These are phyloP conservation scores for Zelleria hepariella DNA, from an alignment of 2,888 invertebrate species.

Conservation along the genomic window DNA sequence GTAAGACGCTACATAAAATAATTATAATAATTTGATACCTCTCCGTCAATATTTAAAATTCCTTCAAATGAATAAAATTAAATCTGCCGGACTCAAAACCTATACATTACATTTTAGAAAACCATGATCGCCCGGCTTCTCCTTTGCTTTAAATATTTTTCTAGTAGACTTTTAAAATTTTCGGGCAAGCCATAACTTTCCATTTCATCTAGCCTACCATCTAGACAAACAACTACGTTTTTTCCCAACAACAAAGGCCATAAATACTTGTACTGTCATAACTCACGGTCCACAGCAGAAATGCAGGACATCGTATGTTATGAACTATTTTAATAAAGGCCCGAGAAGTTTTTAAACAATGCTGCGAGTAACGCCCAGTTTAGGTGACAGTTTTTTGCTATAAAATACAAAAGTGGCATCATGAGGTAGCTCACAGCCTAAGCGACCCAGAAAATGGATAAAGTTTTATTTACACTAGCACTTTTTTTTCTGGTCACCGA, in stretches of 20 bases:
- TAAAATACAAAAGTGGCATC: too few species aligned
- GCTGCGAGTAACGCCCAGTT: not conserved
- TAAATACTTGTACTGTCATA: conserved; percentile 1
- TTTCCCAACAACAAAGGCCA: not conserved
- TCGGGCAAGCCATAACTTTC: not conserved
- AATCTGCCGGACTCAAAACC: not conserved
- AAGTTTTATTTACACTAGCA: too few species aligned
- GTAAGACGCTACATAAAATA: too few species aligned
- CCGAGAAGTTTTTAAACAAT: not conserved
- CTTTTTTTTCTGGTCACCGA: too few species aligned
- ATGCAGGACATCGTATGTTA: not conserved
- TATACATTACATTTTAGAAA: too few species aligned
- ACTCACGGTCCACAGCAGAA: conserved; percentile 2
- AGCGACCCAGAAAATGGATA: too few species aligned
- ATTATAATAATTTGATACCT: too few species aligned
- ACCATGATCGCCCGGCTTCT: too few species aligned
- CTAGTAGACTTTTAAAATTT: too few species aligned
- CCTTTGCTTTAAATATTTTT: too few species aligned
- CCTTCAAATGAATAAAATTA: not conserved
- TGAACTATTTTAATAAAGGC: not conserved
- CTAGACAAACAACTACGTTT: not conserved
- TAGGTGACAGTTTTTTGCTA: not conserved
- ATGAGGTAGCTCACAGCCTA: too few species aligned
- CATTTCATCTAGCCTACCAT: not conserved
- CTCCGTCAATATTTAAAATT: not conserved